Percentiles rank a stretch among this genome's conserved stretches.
These are phyloP conservation scores for Morelia viridis DNA, from an alignment of 2,797 vertebrate genomes.

Conservation along the genomic window DNA sequence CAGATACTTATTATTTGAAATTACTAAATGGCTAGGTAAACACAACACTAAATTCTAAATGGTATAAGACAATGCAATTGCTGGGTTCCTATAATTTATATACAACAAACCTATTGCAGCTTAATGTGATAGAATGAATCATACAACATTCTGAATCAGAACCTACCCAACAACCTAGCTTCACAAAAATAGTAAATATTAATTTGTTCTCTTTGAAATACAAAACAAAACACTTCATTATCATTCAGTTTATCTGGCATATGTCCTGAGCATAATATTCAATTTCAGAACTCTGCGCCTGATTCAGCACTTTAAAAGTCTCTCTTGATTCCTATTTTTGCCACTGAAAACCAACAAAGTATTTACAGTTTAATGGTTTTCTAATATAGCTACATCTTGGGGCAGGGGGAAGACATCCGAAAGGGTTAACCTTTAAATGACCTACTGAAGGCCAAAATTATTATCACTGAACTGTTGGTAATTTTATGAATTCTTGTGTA, in stretches of 20 bases:
- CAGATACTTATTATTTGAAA: background rate
- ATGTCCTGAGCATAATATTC: background rate
- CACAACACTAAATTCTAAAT: background rate
- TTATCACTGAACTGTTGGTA: background rate
- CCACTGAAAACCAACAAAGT: background rate
- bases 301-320: background rate
- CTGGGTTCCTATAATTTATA: background rate
- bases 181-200: background rate
- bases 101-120: background rate
- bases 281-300: background rate
- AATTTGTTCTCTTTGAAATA: background rate
- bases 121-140: background rate
- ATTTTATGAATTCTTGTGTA: background rate
- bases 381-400: background rate
- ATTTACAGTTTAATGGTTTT: background rate
- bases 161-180: background rate
- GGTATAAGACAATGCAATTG: background rate
- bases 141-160: background rate
- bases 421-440: background rate
- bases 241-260: background rate
- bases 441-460: background rate
- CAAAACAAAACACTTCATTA: background rate
- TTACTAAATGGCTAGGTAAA: background rate
- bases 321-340: background rate
- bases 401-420: background rate